Base-by-base conservation (phyloP, 1,140 invertebrate species). In the Pseudobourletiella spinata region DNA sequence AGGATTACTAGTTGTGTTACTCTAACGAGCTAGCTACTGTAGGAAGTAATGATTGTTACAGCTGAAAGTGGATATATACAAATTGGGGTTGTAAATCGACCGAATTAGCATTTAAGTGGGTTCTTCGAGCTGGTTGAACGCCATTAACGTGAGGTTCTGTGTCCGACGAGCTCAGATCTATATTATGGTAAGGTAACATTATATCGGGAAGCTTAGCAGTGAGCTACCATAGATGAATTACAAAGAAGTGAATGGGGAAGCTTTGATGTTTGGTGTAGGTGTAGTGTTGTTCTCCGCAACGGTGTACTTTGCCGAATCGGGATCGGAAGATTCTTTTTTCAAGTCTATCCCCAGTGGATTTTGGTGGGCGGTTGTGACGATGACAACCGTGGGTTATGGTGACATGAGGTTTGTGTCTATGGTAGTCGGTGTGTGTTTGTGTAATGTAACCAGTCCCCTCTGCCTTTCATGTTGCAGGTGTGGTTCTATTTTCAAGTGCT, bases 311-410 rank as follows among this genome's bases (percentile, higher is more conserved):
- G 84, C 84, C 55, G 84, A 86, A 73, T 82, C 82, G 20, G 24
- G 46, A 16, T 54, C 51, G 22, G 54, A 57, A 39, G 64, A 55
- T 51, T 81, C 83, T 44, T 79, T 82, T 74, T 86, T 86, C 74
- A 83, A 81, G 70, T 83, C 81, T 71, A 86, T 86, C 73, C 84
- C 84, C 26, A 79, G 81, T 59, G 81, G 92, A 77, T 98, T 98
- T 84, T 98, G 95, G 95, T 98, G 94, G 93, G 90, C 89, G 76
- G 92, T 98, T 77, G 95, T 98, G 78, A 98, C 95, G 78, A 98
- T 98, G 95, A 89, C 93, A 72, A 95, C 92, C 69, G 92, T 96
- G 69, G 93, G 94, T 75, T 97, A 97, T 82, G 94, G 94, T 77
- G 94, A 97, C 80, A 95, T 96, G 91, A 90, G 86, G 87, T 89